Conservation (phyloP, 2,113 vertebrate genomes). For the Macquaria australasica region DNA sequence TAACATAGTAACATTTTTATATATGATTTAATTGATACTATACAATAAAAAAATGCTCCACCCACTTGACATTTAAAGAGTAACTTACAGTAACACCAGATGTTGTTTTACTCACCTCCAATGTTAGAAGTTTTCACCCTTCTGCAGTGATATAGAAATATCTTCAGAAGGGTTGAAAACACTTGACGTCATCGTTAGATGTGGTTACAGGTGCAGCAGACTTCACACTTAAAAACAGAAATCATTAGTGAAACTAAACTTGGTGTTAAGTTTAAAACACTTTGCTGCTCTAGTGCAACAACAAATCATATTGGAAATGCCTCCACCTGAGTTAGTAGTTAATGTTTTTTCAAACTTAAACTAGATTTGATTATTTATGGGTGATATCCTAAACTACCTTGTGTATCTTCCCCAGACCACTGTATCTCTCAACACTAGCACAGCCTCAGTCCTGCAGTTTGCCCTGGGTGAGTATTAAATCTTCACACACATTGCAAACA, state of each 20-base stretch:
- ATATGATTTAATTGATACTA: too few species aligned
- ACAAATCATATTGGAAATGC: constrained; percentile 2
- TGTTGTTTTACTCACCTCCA: neutral
- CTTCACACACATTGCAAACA: neutral
- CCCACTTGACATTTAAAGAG: neutral
- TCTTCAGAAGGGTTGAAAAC: neutral
- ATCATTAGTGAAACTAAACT: neutral
- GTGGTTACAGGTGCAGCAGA: neutral
- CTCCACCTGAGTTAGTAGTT: neutral
- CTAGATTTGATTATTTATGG: neutral
- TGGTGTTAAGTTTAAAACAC: neutral
- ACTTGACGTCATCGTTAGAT: neutral
- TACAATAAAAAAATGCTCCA: neutral
- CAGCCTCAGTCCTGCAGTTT: constrained; percentile 97
- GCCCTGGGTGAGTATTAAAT: constrained; percentile 91
- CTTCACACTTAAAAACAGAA: neutral
- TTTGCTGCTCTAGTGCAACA: neutral
- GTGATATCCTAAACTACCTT: constrained; percentile 17
- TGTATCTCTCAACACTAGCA: constrained; percentile 93
- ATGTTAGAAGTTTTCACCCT: neutral
- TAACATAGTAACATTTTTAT: too few species aligned
- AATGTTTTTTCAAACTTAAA: neutral
- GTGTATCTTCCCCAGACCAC: constrained; percentile 85
- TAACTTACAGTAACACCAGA: neutral
- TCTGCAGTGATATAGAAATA: neutral